A percentile compares a stretch with the other conserved stretches of the same genome.
These are phyloP conservation scores for Pemphigus obesinymphae DNA, from an alignment of 1,140 invertebrate genomes.

Conservation along the genomic window DNA sequence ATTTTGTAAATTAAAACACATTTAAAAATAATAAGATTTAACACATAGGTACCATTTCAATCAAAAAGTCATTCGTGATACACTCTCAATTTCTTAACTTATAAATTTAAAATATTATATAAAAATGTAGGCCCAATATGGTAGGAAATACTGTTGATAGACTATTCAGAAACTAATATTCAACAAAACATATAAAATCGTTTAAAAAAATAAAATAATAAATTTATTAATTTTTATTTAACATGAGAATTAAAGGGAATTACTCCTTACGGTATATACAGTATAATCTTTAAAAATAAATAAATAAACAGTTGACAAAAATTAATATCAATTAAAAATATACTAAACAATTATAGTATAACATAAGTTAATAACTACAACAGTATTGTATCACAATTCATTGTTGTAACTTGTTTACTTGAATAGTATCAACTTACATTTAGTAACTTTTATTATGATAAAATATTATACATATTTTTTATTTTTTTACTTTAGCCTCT, in stretches of 20 bases:
- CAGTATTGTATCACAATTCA: background rate
- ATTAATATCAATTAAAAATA: background rate
- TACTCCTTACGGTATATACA: background rate
- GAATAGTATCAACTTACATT: background rate
- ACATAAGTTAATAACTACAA: background rate
- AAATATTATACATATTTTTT: no score
- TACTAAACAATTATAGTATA: background rate
- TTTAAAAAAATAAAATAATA: background rate
- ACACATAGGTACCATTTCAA: background rate
- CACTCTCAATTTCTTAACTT: background rate
- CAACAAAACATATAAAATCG: slow-evolving; percentile 1
- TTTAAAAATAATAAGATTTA: background rate
- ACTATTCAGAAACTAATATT: slow-evolving; percentile 5
- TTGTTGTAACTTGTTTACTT: background rate
- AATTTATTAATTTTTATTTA: background rate
- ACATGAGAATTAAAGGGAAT: background rate
- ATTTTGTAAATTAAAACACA: background rate
- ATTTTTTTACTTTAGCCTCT: background rate
- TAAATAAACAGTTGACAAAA: slow-evolving; percentile 4
- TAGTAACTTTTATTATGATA: slow-evolving; percentile 1
- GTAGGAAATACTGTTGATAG: background rate
- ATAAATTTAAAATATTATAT: background rate
- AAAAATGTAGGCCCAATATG: background rate
- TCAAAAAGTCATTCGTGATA: no score
- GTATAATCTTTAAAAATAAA: background rate